phyloP scores from a whole-genome alignment of 2,888 invertebrate genomes.

The Sphaerophoria taeniata region DNA sequence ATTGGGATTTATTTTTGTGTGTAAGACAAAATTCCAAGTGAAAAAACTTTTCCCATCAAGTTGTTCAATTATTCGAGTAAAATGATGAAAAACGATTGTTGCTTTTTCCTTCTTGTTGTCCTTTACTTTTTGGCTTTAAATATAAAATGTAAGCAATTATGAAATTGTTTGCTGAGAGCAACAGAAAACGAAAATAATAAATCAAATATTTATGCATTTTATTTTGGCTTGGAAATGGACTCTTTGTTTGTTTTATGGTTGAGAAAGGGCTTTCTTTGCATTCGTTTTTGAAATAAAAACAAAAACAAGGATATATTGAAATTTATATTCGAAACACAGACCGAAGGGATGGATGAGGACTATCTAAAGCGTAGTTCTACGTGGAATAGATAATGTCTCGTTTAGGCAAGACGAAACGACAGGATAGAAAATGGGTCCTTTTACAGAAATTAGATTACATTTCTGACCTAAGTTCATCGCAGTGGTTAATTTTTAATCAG shows the following conservation, averaged over 20 bases:
- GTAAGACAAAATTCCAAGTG: conserved; percentile 9
- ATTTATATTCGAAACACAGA: background rate
- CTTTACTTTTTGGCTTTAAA: conserved; percentile 4
- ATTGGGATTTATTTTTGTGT: conserved; percentile 21
- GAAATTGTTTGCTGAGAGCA: background rate
- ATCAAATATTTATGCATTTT: background rate
- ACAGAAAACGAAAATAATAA: background rate
- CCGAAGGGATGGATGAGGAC: background rate
- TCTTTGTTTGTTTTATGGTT: background rate
- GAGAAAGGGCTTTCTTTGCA: too few species aligned
- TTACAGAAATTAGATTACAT: too few species aligned
- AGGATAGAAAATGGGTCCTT: background rate
- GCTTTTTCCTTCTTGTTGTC: background rate
- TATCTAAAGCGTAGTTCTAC: background rate
- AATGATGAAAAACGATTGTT: conserved; percentile 4
- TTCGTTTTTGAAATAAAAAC: background rate
- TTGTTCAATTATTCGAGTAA: conserved; percentile 18
- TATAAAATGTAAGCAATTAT: conserved; percentile 24
- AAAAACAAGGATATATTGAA: background rate
- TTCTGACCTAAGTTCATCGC: too few species aligned
- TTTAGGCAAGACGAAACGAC: background rate
- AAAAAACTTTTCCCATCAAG: conserved; percentile 18
- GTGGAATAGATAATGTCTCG: conserved; percentile 2
- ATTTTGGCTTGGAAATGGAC: background rate
- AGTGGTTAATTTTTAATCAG: too few species aligned